These are phyloP conservation scores for Panthera tigris DNA, from an alignment of 2,113 vertebrate genomes.

Conservation along the genomic window DNA sequence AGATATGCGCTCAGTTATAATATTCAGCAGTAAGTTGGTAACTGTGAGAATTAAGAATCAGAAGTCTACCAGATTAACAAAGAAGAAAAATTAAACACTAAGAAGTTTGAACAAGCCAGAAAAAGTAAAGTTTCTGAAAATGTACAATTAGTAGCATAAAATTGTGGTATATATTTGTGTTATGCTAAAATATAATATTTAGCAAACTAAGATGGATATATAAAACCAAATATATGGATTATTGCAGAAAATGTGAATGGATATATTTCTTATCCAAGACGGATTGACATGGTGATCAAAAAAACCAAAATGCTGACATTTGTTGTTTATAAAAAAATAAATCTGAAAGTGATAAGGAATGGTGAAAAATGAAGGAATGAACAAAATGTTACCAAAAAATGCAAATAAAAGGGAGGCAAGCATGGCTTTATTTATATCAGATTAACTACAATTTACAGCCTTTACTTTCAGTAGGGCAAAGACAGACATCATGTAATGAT, in stretches of 20 bases:
- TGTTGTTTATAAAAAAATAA: neutral
- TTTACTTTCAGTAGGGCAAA: neutral
- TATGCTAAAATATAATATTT: neutral
- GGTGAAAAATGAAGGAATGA: neutral
- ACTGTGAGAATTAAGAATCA: neutral
- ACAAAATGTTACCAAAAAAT: neutral
- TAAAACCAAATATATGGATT: neutral
- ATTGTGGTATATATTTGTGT: neutral
- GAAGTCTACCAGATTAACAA: neutral
- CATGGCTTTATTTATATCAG: neutral
- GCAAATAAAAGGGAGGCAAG: neutral
- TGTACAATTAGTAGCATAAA: neutral
- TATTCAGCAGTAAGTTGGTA: neutral
- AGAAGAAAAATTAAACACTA: neutral
- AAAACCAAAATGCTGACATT: neutral
- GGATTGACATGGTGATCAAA: neutral
- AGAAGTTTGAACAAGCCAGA: neutral
- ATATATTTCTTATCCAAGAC: neutral
- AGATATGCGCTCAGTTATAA: neutral
- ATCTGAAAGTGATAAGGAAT: neutral
- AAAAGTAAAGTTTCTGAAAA: neutral
- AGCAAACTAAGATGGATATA: neutral
- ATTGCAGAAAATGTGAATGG: neutral
- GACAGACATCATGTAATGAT: neutral
- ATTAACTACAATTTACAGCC: neutral